Conservation (phyloP, 2,797 vertebrate genomes). For the Peromyscus nudipes region DNA sequence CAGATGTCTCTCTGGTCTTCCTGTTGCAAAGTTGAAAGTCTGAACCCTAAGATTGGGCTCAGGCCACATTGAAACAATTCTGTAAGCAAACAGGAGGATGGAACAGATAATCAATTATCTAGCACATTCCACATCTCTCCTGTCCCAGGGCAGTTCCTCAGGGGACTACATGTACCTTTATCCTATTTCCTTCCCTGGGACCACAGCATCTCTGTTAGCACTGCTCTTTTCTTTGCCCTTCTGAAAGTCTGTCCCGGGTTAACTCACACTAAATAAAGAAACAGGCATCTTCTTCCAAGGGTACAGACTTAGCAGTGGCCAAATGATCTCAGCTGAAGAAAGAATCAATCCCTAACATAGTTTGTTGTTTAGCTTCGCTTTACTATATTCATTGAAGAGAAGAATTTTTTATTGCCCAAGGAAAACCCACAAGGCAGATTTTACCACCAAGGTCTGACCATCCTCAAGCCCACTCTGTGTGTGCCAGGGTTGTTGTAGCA, state of each 20-base stretch:
- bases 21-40: not conserved
- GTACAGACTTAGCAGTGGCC: rapidly evolving
- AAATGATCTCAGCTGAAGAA: not conserved
- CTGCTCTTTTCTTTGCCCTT: rapidly evolving
- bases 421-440: not conserved
- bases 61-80: not conserved
- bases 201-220: rapidly evolving
- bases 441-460: not conserved
- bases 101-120: not conserved
- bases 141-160: not conserved
- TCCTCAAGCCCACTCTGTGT: rapidly evolving
- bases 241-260: rapidly evolving
- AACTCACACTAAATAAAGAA: rapidly evolving
- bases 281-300: not conserved
- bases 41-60: not conserved
- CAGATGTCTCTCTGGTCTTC: not conserved
- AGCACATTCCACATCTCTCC: not conserved
- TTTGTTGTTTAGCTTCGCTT: not conserved
- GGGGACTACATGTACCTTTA: rapidly evolving
- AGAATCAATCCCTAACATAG: rapidly evolving
- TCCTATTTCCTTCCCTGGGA: not conserved
- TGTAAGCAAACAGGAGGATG: not conserved
- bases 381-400: not conserved
- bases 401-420: not conserved
- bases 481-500: rapidly evolving